phyloP scores from a whole-genome alignment of 37 sponge, comb jelly and placozoan genomes.

The Ianthella basta region DNA sequence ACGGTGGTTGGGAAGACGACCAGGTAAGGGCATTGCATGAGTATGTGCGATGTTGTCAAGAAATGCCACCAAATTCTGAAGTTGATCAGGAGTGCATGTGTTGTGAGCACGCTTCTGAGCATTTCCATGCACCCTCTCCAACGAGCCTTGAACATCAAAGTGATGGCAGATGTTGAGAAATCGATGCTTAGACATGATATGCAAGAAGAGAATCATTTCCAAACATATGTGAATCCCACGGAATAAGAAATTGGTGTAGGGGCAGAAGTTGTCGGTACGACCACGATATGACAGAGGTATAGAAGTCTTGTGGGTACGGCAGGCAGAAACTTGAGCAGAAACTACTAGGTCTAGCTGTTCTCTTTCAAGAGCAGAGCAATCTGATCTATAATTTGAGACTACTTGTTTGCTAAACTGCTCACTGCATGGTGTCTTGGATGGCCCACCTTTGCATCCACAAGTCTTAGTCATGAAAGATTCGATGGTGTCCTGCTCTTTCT shows the following conservation, averaged over 20 bases:
- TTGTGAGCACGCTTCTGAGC: too few relatives aligned
- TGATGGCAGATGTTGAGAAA: not conserved
- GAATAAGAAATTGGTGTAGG: not conserved
- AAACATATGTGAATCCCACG: not conserved
- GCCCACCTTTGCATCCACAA: not conserved
- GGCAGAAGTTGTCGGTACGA: not conserved
- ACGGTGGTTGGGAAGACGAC: not conserved
- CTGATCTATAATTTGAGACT: not conserved
- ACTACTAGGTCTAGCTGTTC: not conserved
- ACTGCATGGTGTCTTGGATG: not conserved
- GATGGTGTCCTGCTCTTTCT: not conserved
- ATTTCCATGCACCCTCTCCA: constrained; percentile 25
- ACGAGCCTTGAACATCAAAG: not conserved
- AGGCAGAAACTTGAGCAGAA: not conserved
- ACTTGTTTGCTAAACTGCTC: not conserved
- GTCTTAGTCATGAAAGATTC: not conserved
- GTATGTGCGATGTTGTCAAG: not conserved
- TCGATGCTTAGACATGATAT: not conserved
- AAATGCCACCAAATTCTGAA: constrained; percentile 1
- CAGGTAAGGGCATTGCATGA: constrained; percentile 31
- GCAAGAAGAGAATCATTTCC: not conserved
- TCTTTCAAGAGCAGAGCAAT: not conserved
- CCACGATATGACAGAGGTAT: not conserved
- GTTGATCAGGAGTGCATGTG: not conserved
- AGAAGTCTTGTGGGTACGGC: not conserved